These are phyloP conservation scores for Leucophenga montana DNA, from an alignment of 2,888 invertebrate genomes.

Conservation along the genomic window DNA sequence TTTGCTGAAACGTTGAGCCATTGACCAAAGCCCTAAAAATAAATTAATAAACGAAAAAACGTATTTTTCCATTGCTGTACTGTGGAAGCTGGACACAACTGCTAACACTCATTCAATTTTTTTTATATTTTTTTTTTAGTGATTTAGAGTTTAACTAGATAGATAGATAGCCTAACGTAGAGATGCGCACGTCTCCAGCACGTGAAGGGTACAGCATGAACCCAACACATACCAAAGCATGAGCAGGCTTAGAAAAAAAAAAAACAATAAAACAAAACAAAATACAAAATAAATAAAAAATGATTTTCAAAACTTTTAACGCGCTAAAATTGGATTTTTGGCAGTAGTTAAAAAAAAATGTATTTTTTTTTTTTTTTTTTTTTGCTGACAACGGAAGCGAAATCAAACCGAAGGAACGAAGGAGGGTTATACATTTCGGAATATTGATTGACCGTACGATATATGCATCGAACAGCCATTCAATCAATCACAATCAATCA, in stretches of 20 bases:
- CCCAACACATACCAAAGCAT: conserved; percentile 15
- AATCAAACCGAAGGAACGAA: conserved; percentile 12
- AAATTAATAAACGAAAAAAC: conserved; percentile 72
- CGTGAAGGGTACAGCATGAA: not conserved
- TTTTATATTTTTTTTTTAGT: conserved; percentile 21
- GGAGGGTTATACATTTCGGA: not conserved
- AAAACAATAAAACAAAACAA: not conserved
- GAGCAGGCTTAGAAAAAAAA: not conserved
- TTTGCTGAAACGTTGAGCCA: conserved; percentile 87
- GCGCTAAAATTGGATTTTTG: conserved; percentile 1
- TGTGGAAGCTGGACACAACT: conserved; percentile 47
- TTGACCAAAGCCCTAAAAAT: conserved; percentile 76
- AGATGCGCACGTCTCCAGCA: not conserved
- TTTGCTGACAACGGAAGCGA: conserved; percentile 13
- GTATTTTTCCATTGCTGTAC: conserved; percentile 65
- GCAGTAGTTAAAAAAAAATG: not conserved
- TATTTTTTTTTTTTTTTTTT: conserved; percentile 11
- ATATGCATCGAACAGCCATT: conserved; percentile 7
- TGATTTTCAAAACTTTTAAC: not conserved
- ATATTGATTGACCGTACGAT: conserved; percentile 5
- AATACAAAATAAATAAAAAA: not conserved
- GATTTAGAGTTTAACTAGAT: conserved; percentile 13
- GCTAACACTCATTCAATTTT: conserved; percentile 41
- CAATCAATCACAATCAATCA: conserved; percentile 34
- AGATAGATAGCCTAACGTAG: not conserved